A percentile compares a stretch with the other conserved stretches of the same genome.
Evolutionary conservation across 2,113 vertebrate species (phyloP).

Genomic region (Mesembrinibis cayennensis): DNA sequence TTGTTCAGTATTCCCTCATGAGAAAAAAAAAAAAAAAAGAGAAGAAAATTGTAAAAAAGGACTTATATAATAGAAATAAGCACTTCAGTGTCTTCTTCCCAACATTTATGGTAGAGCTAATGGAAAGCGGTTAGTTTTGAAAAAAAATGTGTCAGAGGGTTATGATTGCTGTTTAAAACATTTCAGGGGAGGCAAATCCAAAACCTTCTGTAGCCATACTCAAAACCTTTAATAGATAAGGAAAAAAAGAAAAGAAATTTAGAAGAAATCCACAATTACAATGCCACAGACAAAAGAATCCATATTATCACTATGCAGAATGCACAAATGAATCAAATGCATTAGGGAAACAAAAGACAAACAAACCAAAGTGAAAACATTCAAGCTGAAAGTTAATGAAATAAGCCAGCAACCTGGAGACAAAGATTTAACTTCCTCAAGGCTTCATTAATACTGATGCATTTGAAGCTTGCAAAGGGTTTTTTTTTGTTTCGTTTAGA

Average conservation of each 20-base stretch:
- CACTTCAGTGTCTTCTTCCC: constrained; percentile 35
- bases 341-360: constrained; percentile 69
- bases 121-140: constrained; percentile 1
- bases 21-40: neutral
- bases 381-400: constrained; percentile 71
- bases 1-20: neutral
- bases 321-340: constrained; percentile 61
- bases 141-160: neutral
- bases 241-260: constrained; percentile 49
- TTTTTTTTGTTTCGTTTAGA: constrained; percentile 44
- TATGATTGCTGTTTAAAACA: neutral
- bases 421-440: constrained; percentile 56
- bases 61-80: neutral
- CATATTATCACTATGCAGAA: constrained; percentile 47
- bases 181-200: constrained; percentile 6
- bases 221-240: constrained; percentile 20
- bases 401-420: constrained; percentile 71
- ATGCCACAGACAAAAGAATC: constrained; percentile 62
- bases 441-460: constrained; percentile 45
- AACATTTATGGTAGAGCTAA: neutral
- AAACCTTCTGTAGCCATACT: constrained; percentile 20
- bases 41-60: neutral
- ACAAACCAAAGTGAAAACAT: constrained; percentile 68
- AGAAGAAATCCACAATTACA: constrained; percentile 67
- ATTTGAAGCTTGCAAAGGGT: constrained; percentile 37